Percentiles rank a stretch among this genome's conserved stretches.
phyloP scores from a whole-genome alignment of 2,888 invertebrate species.

The Drosophila falleni region DNA sequence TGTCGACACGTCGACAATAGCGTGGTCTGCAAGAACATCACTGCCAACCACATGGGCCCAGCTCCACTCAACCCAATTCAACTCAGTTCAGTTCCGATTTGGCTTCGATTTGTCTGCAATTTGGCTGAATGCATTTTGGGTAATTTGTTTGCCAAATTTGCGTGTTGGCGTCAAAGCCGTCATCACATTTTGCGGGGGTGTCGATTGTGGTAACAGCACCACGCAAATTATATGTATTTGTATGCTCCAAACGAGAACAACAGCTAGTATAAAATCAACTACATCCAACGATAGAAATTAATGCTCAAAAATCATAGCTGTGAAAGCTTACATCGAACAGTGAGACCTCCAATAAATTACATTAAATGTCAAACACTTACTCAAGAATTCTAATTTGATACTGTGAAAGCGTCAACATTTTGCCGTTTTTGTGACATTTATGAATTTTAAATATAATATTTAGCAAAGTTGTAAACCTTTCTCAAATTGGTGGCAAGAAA shows the following conservation, averaged over 20 bases:
- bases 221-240: constrained; percentile 26
- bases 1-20: not conserved
- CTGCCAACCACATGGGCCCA: not conserved
- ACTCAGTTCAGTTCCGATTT: constrained; percentile 47
- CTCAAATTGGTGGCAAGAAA: no score
- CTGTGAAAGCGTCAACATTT: not conserved
- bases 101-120: constrained; percentile 62
- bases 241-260: constrained; percentile 5
- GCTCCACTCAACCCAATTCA: not conserved
- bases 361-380: not conserved
- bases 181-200: constrained; percentile 63
- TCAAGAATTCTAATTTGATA: not conserved
- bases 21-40: not conserved
- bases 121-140: constrained; percentile 62
- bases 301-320: constrained; percentile 30
- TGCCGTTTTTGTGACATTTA: no score
- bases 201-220: constrained; percentile 46
- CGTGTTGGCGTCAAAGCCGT: constrained; percentile 70
- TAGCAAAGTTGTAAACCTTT: no score
- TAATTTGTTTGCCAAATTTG: constrained; percentile 74
- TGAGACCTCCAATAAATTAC: not conserved
- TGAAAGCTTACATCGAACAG: constrained; percentile 11
- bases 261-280: constrained; percentile 17
- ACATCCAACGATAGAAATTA: constrained; percentile 38
- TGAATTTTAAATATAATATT: no score